A percentile compares a stretch with the other conserved stretches of the same genome.
Conservation (phyloP, 2,888 invertebrate species). For the Hipparchia semele region DNA sequence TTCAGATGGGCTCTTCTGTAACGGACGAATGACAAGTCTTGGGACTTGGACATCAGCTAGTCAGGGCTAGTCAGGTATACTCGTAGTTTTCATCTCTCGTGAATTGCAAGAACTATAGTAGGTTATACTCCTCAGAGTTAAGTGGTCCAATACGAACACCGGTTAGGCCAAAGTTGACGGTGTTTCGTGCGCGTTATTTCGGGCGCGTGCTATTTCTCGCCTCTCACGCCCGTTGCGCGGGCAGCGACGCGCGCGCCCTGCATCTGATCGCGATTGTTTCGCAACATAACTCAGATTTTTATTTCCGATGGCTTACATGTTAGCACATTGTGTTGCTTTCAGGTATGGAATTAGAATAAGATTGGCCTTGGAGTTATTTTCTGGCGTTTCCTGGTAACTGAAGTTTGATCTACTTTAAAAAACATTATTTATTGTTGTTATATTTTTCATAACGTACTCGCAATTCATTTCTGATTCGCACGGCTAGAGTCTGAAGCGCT, state of each 20-base stretch:
- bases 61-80: no score
- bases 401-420: neutral
- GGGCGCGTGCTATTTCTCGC: slow-evolving; percentile 33
- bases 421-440: no score
- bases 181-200: slow-evolving; percentile 30
- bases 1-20: no score
- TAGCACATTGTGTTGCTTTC: neutral
- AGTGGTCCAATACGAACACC: slow-evolving; percentile 10
- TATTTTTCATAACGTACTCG: no score
- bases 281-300: slow-evolving; percentile 20
- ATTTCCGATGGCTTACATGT: slow-evolving; percentile 2
- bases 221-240: slow-evolving; percentile 4
- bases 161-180: slow-evolving; percentile 32
- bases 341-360: neutral
- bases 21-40: no score
- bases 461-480: no score
- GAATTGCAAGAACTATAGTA: no score
- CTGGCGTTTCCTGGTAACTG: neutral
- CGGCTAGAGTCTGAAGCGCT: no score
- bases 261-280: slow-evolving; percentile 27
- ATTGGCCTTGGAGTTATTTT: slow-evolving; percentile 9
- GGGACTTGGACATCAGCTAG: no score
- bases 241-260: slow-evolving; percentile 3
- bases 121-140: neutral
- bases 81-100: no score